Conservation (phyloP, 2,797 vertebrate genomes). For the Tympanoctomys barrerae region DNA sequence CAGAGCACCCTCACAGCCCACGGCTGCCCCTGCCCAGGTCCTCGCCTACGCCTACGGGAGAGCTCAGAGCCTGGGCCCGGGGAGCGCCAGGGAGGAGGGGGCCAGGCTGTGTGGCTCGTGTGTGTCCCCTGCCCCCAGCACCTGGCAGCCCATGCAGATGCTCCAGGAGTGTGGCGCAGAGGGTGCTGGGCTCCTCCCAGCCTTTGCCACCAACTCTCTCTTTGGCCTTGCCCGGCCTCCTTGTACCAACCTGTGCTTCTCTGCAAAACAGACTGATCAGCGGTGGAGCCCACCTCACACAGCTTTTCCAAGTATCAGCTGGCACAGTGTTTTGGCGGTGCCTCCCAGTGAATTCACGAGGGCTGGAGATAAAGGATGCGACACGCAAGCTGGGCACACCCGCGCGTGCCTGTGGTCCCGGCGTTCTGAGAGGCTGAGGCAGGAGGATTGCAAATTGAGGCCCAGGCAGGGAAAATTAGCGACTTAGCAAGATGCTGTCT, state of each 20-base stretch:
- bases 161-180: background rate
- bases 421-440: background rate
- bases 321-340: background rate
- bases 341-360: background rate
- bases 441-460: background rate
- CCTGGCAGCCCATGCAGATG: background rate
- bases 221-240: background rate
- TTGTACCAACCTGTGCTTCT: background rate
- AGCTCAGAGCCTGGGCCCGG: accelerated
- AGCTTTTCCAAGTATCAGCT: background rate
- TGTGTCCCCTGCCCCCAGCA: background rate
- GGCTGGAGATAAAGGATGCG: background rate
- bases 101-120: accelerated
- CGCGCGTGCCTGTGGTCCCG: background rate
- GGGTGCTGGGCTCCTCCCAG: background rate
- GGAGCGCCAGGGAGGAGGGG: background rate
- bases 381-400: background rate
- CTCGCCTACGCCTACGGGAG: background rate
- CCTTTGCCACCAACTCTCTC: background rate
- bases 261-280: background rate
- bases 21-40: background rate
- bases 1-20: accelerated
- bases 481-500: background rate
- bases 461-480: background rate
- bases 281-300: slow-evolving; percentile 6